phyloP scores from a whole-genome alignment of 1,140 invertebrate genomes.

The Oryzaephilus surinamensis region DNA sequence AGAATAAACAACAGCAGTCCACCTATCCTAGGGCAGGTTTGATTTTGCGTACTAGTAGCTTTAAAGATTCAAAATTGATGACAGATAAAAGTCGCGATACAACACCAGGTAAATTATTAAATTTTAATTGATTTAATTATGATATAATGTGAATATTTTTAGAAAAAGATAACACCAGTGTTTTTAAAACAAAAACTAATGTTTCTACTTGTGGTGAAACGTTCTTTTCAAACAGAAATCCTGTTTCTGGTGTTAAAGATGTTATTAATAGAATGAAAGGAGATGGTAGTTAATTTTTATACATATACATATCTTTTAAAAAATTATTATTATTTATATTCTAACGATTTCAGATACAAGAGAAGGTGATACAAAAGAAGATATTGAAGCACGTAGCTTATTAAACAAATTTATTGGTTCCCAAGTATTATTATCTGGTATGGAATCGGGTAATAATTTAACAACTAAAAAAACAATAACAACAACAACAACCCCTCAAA shows the following conservation, averaged over 20 bases:
- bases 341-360: slow-evolving; percentile 44
- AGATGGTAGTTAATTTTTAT: slow-evolving; percentile 21
- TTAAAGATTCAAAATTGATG: no score
- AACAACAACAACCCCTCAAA: slow-evolving; percentile 17
- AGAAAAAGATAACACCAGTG: no score
- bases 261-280: slow-evolving; percentile 61
- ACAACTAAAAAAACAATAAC: slow-evolving; percentile 6
- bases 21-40: slow-evolving; percentile 57
- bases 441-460: slow-evolving; percentile 38
- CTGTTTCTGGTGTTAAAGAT: slow-evolving; percentile 60
- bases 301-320: no score
- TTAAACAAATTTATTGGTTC: slow-evolving; percentile 71
- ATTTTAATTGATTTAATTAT: background rate
- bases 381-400: slow-evolving; percentile 57
- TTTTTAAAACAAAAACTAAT: slow-evolving; percentile 6
- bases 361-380: slow-evolving; percentile 50
- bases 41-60: slow-evolving; percentile 50
- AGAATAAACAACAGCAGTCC: slow-evolving; percentile 32
- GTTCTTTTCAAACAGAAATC: slow-evolving; percentile 56
- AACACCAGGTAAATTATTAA: slow-evolving; percentile 25
- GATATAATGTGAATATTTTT: slow-evolving; percentile 1
- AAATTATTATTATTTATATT: no score
- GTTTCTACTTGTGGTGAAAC: slow-evolving; percentile 35
- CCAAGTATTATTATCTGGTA: slow-evolving; percentile 60
- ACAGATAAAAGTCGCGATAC: slow-evolving; percentile 9